phyloP scores from a whole-genome alignment of 2,113 vertebrate genomes.

The Paraplagusia blochii region DNA sequence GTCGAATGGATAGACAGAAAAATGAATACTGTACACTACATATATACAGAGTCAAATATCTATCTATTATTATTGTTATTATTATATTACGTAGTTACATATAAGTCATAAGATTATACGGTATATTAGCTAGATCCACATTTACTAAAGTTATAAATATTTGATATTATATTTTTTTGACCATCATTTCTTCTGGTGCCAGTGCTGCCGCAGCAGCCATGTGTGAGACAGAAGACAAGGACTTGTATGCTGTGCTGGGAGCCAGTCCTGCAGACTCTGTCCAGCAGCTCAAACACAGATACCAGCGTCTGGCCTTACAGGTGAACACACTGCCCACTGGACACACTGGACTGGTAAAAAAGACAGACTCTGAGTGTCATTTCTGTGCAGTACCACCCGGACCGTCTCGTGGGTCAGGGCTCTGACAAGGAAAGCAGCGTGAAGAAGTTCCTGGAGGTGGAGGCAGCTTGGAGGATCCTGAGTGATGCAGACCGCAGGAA shows the following conservation, averaged over 20 bases:
- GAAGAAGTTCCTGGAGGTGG: slow-evolving; percentile 55
- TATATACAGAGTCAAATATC: too few relatives aligned
- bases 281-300: slow-evolving; percentile 53
- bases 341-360: too few relatives aligned
- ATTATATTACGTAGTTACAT: too few relatives aligned
- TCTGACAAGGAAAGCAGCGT: slow-evolving; percentile 24
- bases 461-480: slow-evolving; percentile 65
- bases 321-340: slow-evolving; percentile 20
- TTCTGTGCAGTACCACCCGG: slow-evolving; percentile 59
- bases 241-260: slow-evolving; percentile 61
- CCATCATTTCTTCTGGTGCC: too few relatives aligned
- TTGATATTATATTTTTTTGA: too few relatives aligned
- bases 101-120: too few relatives aligned
- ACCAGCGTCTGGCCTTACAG: slow-evolving; percentile 59
- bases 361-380: background rate
- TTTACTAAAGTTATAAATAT: too few relatives aligned
- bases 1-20: too few relatives aligned
- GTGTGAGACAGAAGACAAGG: slow-evolving; percentile 39
- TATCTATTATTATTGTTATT: too few relatives aligned
- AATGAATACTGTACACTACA: too few relatives aligned
- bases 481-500: slow-evolving; percentile 41
- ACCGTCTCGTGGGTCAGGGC: slow-evolving; percentile 39
- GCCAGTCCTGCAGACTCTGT: slow-evolving; percentile 50
- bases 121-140: too few relatives aligned
- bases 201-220: slow-evolving; percentile 27